phyloP scores from a whole-genome alignment of 2,797 vertebrate genomes.

The Poeciliopsis gracilis region DNA sequence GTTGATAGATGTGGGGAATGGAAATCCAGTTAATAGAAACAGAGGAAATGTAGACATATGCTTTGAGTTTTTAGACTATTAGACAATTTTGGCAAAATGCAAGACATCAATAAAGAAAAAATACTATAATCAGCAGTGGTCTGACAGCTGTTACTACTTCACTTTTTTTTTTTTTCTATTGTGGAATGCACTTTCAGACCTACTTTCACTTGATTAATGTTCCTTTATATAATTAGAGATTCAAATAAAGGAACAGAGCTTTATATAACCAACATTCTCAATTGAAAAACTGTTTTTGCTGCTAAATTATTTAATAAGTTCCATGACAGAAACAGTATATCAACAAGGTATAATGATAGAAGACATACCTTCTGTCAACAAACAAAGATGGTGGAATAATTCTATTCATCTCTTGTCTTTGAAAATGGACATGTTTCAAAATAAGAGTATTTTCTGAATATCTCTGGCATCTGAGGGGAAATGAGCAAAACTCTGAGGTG shows the following conservation, averaged over 20 bases:
- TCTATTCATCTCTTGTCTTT: background rate
- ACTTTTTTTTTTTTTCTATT: background rate
- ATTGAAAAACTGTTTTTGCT: too few species aligned
- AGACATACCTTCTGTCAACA: background rate
- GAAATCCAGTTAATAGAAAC: background rate
- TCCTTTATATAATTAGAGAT: background rate
- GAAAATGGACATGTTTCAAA: background rate
- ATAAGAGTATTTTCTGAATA: too few species aligned
- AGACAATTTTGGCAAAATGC: background rate
- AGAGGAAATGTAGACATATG: background rate
- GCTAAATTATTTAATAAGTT: too few species aligned
- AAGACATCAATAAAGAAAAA: background rate
- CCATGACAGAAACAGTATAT: too few species aligned
- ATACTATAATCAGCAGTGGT: background rate
- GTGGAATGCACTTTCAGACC: background rate
- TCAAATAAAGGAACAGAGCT: too few species aligned
- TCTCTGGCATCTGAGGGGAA: too few species aligned
- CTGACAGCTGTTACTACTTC: background rate
- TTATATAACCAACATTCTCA: too few species aligned
- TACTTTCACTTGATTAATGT: background rate
- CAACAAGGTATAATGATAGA: too few species aligned
- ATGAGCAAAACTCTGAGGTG: too few species aligned
- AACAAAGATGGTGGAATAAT: background rate
- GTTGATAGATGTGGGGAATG: background rate
- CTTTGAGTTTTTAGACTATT: background rate